phyloP scores from a whole-genome alignment of 2,797 vertebrate genomes.

The Gallinago nigripennis region DNA sequence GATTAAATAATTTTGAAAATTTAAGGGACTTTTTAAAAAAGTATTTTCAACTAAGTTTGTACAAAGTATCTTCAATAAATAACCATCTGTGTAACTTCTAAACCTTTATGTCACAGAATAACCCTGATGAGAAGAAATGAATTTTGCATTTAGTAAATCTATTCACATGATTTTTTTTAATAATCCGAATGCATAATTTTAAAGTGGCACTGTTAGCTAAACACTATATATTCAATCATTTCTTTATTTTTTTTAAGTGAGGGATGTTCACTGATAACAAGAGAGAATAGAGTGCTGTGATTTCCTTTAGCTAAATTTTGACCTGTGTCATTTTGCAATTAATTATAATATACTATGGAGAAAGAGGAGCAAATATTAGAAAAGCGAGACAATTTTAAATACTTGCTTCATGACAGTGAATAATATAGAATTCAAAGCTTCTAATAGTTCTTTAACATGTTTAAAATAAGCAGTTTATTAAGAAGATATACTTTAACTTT shows the following conservation, averaged over 20 bases:
- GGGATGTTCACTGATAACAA: not conserved
- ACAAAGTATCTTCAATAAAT: not conserved
- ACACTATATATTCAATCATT: not conserved
- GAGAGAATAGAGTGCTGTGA: accelerated
- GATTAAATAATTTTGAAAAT: not conserved
- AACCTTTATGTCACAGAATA: not conserved
- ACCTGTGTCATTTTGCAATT: not conserved
- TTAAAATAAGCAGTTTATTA: not conserved
- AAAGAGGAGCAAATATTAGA: not conserved
- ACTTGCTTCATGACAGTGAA: not conserved
- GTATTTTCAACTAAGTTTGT: not conserved
- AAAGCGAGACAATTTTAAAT: not conserved
- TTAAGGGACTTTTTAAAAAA: not conserved
- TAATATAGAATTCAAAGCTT: not conserved
- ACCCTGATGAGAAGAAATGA: not conserved
- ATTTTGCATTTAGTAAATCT: not conserved
- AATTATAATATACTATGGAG: not conserved
- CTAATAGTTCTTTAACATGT: not conserved
- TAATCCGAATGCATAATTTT: not conserved
- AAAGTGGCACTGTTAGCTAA: not conserved
- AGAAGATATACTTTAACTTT: not conserved
- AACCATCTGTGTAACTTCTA: not conserved
- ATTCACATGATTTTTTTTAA: not conserved
- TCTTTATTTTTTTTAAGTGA: not conserved
- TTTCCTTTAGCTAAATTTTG: not conserved